phyloP scores from a whole-genome alignment of 2,797 vertebrate genomes.

The Epinephelus malabaricus region DNA sequence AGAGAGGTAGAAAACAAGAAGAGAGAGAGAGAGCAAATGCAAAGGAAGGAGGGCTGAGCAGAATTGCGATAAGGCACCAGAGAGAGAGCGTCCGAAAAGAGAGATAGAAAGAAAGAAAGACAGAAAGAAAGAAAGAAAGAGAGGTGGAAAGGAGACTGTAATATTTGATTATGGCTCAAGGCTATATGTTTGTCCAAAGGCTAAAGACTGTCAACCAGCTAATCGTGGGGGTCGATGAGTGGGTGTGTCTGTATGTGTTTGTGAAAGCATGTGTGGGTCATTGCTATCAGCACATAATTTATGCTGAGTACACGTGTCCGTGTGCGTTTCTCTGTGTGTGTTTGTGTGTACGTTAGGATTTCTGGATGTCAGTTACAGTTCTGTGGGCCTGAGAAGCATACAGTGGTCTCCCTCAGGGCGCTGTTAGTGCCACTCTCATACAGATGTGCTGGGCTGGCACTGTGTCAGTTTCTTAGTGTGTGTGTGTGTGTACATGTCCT shows the following conservation, averaged over 20 bases:
- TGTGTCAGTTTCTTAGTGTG: conserved; percentile 62
- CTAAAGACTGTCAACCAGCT: conserved; percentile 83
- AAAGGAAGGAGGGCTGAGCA: conserved; percentile 60
- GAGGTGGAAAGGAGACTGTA: conserved; percentile 67
- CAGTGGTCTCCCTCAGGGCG: conserved; percentile 78
- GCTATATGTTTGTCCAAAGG: conserved; percentile 83
- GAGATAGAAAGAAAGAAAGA: conserved; percentile 14
- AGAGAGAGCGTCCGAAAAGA: conserved; percentile 52
- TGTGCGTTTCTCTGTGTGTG: conserved; percentile 40
- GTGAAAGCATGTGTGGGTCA: conserved; percentile 71
- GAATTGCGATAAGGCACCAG: conserved; percentile 70
- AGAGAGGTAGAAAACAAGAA: conserved; percentile 46
- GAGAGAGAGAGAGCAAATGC: conserved; percentile 29
- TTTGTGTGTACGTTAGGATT: conserved; percentile 59
- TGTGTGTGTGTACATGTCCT: conserved; percentile 33
- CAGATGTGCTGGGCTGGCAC: conserved; percentile 79
- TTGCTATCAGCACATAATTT: conserved; percentile 73
- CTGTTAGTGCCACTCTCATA: conserved; percentile 81
- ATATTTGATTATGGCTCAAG: conserved; percentile 83
- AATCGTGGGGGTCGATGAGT: conserved; percentile 72
- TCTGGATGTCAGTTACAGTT: conserved; percentile 82
- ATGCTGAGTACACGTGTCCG: conserved; percentile 64
- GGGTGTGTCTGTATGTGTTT: conserved; percentile 68
- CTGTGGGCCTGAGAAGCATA: conserved; percentile 79
- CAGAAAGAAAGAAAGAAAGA: conserved; percentile 19